These are phyloP conservation scores for Hemithea aestivaria DNA, from an alignment of 2,888 invertebrate genomes.

Conservation along the genomic window DNA sequence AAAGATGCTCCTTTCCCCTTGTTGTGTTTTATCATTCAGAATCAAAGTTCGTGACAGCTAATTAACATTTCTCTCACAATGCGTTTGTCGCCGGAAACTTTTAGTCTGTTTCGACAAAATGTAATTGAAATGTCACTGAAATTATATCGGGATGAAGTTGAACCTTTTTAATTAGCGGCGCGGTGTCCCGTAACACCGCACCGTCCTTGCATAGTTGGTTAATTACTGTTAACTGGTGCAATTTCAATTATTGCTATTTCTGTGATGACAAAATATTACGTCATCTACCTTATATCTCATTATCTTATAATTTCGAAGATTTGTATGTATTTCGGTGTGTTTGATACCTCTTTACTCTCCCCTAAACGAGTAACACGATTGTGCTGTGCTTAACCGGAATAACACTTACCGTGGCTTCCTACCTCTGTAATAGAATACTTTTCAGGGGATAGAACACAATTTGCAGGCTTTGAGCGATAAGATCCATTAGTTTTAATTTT, in stretches of 20 bases:
- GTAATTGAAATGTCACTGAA: constrained; percentile 38
- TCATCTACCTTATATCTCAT: too few species aligned
- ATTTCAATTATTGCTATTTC: constrained; percentile 8
- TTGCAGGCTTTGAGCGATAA: too few species aligned
- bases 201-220: constrained; percentile 30
- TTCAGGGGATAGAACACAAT: too few species aligned
- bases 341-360: too few species aligned
- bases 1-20: constrained; percentile 29
- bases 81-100: constrained; percentile 30
- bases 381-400: too few species aligned
- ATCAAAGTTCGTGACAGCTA: constrained; percentile 41
- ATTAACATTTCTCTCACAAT: constrained; percentile 38
- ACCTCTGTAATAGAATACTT: too few species aligned
- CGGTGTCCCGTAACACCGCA: constrained; percentile 19
- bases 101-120: constrained; percentile 32
- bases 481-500: too few species aligned
- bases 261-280: too few species aligned
- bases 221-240: constrained; percentile 27
- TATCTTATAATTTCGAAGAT: too few species aligned
- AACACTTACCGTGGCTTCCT: too few species aligned
- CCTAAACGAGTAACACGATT: too few species aligned
- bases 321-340: too few species aligned
- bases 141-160: constrained; percentile 24
- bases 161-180: constrained; percentile 36
- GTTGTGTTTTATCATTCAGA: constrained; percentile 27